Conservation (phyloP, 2,113 vertebrate genomes). For the Colaptes auratus region DNA sequence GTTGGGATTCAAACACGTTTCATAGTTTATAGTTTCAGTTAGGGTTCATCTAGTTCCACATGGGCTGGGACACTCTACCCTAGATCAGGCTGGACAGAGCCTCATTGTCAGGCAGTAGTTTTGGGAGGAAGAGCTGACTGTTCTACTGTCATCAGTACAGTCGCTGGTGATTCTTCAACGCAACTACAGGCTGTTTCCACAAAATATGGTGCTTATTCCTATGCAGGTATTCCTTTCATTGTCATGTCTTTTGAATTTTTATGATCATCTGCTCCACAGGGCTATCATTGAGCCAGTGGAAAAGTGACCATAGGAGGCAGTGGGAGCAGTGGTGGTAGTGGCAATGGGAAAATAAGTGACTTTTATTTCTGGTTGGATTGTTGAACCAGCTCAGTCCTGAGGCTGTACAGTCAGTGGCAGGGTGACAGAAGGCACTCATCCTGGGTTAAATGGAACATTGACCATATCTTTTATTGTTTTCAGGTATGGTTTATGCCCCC, state of each 20-base stretch:
- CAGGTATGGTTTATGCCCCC: neutral
- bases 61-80: too few species aligned
- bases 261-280: neutral
- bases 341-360: neutral
- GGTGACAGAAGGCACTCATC: neutral
- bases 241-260: neutral
- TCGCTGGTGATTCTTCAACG: neutral
- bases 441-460: neutral
- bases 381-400: neutral
- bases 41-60: too few species aligned
- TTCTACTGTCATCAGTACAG: neutral
- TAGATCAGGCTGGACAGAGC: too few species aligned
- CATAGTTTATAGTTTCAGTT: too few species aligned
- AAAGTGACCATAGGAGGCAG: neutral
- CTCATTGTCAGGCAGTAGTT: neutral
- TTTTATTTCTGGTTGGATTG: neutral
- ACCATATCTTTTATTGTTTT: neutral
- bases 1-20: neutral
- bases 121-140: neutral
- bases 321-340: neutral
- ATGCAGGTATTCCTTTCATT: neutral
- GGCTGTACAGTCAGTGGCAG: neutral
- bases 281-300: neutral
- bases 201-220: neutral
- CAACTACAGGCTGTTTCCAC: neutral